Conservation (phyloP, 2,888 invertebrate genomes). For the Asteroscopus sphinx region DNA sequence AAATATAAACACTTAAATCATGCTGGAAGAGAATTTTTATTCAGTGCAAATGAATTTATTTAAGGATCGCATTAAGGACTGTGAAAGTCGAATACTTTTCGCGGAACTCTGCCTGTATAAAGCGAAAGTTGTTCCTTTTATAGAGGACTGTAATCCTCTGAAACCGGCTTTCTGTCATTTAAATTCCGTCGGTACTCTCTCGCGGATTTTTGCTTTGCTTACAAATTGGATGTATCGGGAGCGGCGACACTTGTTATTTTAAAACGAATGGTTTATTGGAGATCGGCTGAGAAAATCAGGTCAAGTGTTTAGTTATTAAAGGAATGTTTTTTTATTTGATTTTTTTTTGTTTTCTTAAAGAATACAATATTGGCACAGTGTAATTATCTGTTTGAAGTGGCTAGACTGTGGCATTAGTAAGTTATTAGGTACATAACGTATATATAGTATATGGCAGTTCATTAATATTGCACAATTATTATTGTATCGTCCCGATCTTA, state of each 20-base stretch:
- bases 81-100: constrained; percentile 41
- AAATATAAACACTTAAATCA: constrained; percentile 19
- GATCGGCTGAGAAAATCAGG: constrained; percentile 17
- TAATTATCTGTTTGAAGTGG: too few species aligned
- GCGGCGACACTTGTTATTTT: constrained; percentile 42
- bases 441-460: too few species aligned
- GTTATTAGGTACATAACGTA: too few species aligned
- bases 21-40: constrained; percentile 23
- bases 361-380: too few species aligned
- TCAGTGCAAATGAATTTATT: constrained; percentile 54
- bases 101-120: constrained; percentile 13
- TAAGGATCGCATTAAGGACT: constrained; percentile 45
- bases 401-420: too few species aligned
- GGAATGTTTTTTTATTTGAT: neutral
- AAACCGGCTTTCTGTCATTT: constrained; percentile 51
- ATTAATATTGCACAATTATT: too few species aligned
- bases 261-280: constrained; percentile 24
- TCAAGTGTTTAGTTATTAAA: constrained; percentile 4
- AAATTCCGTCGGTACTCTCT: constrained; percentile 49
- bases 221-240: constrained; percentile 52
- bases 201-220: constrained; percentile 49
- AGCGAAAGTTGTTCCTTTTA: constrained; percentile 54
- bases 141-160: constrained; percentile 52
- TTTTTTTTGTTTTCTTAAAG: too few species aligned
- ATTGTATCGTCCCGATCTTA: too few species aligned